Evolutionary conservation across 2,797 vertebrate genomes (phyloP).

Genomic region (Benthosema pterotum): DNA sequence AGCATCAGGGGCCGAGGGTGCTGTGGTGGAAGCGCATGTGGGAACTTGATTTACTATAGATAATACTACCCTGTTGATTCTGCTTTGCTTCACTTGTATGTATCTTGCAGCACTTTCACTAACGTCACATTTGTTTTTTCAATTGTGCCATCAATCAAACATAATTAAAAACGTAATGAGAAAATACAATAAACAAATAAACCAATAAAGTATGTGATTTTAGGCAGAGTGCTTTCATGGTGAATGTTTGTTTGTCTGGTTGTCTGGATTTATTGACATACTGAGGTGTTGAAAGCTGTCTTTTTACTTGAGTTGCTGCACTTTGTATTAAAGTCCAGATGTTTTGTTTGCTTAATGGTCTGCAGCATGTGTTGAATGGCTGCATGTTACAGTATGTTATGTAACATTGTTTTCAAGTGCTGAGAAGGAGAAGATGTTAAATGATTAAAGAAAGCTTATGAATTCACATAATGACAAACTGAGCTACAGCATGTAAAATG

Average conservation of each 20-base stretch:
- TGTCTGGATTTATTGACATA: slow-evolving; percentile 8
- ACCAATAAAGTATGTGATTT: background rate
- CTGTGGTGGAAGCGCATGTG: too few relatives aligned
- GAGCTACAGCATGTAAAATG: background rate
- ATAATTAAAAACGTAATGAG: too few relatives aligned
- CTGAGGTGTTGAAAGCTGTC: slow-evolving; percentile 12
- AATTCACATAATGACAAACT: background rate
- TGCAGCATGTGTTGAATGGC: background rate
- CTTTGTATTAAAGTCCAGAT: slow-evolving; percentile 2
- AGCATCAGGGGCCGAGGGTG: too few relatives aligned
- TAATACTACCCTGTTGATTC: too few relatives aligned
- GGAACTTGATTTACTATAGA: too few relatives aligned
- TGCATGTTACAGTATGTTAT: slow-evolving; percentile 1
- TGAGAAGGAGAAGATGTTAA: background rate
- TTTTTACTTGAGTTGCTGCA: slow-evolving; percentile 4
- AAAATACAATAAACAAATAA: too few relatives aligned
- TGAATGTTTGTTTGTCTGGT: background rate
- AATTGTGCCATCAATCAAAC: background rate
- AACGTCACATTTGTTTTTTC: background rate
- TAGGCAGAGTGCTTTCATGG: background rate
- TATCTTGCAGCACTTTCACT: background rate
- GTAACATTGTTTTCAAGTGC: slow-evolving; percentile 11
- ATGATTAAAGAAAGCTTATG: background rate
- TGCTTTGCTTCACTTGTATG: too few relatives aligned
- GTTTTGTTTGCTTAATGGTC: background rate